Percentiles rank a stretch among this genome's conserved stretches.
Conservation (phyloP, 1,140 invertebrate genomes). For the Heliconius hewitsoni region DNA sequence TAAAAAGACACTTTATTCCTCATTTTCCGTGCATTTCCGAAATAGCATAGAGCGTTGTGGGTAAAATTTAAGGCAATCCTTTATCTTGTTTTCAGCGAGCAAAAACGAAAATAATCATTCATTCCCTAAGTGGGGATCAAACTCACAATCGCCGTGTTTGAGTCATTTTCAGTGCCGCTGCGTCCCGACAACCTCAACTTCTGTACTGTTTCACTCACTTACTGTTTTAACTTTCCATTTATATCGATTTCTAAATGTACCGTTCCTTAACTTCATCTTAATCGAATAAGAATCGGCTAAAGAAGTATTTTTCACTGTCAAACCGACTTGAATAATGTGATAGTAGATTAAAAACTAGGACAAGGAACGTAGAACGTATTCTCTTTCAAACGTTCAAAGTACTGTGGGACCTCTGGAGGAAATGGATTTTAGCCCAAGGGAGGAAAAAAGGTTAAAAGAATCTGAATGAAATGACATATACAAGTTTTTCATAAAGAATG, state of each 20-base stretch:
- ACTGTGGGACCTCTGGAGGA: constrained; percentile 7
- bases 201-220: too few relatives aligned
- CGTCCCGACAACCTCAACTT: too few relatives aligned
- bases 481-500: not conserved
- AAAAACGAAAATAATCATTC: too few relatives aligned
- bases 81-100: too few relatives aligned
- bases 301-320: constrained; percentile 27
- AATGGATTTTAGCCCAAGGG: constrained; percentile 18
- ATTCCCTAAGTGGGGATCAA: too few relatives aligned
- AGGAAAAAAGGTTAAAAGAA: constrained; percentile 3
- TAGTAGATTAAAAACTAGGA: constrained; percentile 25
- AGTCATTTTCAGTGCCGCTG: too few relatives aligned
- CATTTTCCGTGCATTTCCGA: too few relatives aligned
- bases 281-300: constrained; percentile 8
- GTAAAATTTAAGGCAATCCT: too few relatives aligned
- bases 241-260: not conserved
- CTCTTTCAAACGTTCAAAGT: constrained; percentile 11
- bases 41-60: too few relatives aligned
- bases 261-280: not conserved
- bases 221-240: not conserved
- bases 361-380: constrained; percentile 6
- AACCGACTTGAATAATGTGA: constrained; percentile 17
- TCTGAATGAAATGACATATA: constrained; percentile 10
- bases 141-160: too few relatives aligned
- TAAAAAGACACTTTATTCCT: too few relatives aligned